A percentile compares a stretch with the other conserved stretches of the same genome.
Conservation (phyloP, 2,888 invertebrate species). For the Xylophagus ater region DNA sequence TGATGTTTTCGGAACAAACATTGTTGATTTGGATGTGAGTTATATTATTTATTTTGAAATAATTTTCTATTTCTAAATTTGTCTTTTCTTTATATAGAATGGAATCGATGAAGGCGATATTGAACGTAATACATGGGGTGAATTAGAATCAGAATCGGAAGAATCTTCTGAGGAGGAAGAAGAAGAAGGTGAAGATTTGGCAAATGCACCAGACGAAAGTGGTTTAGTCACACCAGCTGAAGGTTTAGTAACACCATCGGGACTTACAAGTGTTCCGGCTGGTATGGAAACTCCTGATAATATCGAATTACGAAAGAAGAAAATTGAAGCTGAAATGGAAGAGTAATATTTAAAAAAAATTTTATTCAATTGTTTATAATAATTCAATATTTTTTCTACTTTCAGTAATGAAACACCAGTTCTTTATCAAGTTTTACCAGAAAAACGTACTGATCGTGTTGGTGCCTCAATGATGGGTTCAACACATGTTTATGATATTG, state of each 20-base stretch:
- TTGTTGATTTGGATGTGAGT: conserved; percentile 58
- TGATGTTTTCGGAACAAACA: conserved; percentile 89
- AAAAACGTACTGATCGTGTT: conserved; percentile 82
- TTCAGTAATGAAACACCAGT: conserved; percentile 82
- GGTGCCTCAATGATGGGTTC: conserved; percentile 96
- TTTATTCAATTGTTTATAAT: neutral
- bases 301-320: conserved; percentile 94
- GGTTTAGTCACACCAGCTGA: conserved; percentile 89
- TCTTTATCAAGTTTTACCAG: conserved; percentile 89
- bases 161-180: conserved; percentile 52
- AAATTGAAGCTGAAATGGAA: conserved; percentile 92
- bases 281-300: conserved; percentile 98
- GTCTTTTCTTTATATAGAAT: conserved; percentile 38
- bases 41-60: too few relatives aligned
- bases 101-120: conserved; percentile 74
- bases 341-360: conserved; percentile 46
- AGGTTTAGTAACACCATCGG: conserved; percentile 89
- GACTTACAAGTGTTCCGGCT: conserved; percentile 79
- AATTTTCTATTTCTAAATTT: conserved; percentile 11
- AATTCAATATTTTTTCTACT: conserved; percentile 14
- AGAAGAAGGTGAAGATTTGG: conserved; percentile 50
- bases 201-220: conserved; percentile 53
- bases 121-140: conserved; percentile 93
- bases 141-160: conserved; percentile 76
- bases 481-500: conserved; percentile 94